Conservation (phyloP, 2,888 invertebrate species). For the Dicyrtomina minuta region DNA sequence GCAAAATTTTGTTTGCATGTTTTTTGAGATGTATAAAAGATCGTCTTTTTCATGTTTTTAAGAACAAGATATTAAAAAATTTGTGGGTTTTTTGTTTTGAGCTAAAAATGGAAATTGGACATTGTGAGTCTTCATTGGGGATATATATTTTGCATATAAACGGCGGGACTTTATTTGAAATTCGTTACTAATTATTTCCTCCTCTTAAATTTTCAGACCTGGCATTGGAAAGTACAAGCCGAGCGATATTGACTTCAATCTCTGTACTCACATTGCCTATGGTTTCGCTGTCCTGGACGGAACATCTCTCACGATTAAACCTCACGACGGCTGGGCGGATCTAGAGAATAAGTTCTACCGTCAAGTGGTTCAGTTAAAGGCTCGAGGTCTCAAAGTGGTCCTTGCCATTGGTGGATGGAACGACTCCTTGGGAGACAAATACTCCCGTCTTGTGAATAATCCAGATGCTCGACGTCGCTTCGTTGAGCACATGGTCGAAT, state of each 20-base stretch:
- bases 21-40: too few species aligned
- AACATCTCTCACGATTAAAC: constrained; percentile 72
- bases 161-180: too few species aligned
- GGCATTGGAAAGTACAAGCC: constrained; percentile 78
- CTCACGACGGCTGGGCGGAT: constrained; percentile 56
- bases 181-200: neutral
- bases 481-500: constrained; percentile 72
- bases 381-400: constrained; percentile 74
- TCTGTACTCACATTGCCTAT: constrained; percentile 89
- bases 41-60: neutral
- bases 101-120: too few species aligned
- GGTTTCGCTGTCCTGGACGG: constrained; percentile 86
- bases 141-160: too few species aligned
- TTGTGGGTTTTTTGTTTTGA: too few species aligned
- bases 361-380: constrained; percentile 73
- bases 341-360: constrained; percentile 78
- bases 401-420: constrained; percentile 95
- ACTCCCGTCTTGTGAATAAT: constrained; percentile 77
- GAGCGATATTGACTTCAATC: constrained; percentile 75
- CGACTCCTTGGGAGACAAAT: constrained; percentile 84
- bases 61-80: neutral
- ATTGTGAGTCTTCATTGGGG: too few species aligned
- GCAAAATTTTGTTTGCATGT: too few species aligned
- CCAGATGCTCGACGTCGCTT: constrained; percentile 71
- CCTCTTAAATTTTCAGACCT: constrained; percentile 61